Evolutionary conservation across 2,113 vertebrate genomes (phyloP).

Genomic region (Thalassarche chlororhynchos): DNA sequence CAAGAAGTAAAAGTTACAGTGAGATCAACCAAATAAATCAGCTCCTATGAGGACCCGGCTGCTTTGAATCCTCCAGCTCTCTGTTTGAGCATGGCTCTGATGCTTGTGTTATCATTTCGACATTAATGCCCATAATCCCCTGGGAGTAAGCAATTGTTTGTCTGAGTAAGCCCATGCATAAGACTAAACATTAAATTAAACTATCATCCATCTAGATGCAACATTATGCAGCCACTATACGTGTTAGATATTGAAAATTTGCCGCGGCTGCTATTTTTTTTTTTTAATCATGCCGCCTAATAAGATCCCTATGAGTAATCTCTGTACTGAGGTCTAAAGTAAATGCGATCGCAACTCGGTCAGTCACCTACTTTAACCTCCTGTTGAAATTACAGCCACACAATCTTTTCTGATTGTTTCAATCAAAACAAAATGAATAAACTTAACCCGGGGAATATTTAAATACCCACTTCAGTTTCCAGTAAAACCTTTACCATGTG

Average conservation of each 20-base stretch:
- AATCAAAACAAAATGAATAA: conserved; percentile 73
- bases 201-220: conserved; percentile 52
- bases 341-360: conserved; percentile 69
- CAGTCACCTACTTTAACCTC: conserved; percentile 76
- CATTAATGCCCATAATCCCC: conserved; percentile 74
- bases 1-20: not conserved
- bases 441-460: conserved; percentile 65
- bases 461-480: conserved; percentile 72
- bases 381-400: conserved; percentile 68
- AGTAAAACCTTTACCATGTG: conserved; percentile 67
- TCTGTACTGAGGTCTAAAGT: conserved; percentile 46
- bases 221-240: conserved; percentile 52
- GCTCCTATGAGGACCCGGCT: conserved; percentile 46
- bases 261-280: not conserved
- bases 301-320: conserved; percentile 75
- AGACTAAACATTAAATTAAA: conserved; percentile 72
- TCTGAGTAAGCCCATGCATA: conserved; percentile 64
- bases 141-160: conserved; percentile 60
- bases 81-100: conserved; percentile 40
- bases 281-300: conserved; percentile 77
- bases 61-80: conserved; percentile 49
- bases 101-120: conserved; percentile 65
- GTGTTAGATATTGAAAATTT: conserved; percentile 68
- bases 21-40: not conserved
- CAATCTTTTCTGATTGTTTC: conserved; percentile 78